Base-by-base conservation (phyloP, 2,888 invertebrate species). In the Taphrorychus bicolor region DNA sequence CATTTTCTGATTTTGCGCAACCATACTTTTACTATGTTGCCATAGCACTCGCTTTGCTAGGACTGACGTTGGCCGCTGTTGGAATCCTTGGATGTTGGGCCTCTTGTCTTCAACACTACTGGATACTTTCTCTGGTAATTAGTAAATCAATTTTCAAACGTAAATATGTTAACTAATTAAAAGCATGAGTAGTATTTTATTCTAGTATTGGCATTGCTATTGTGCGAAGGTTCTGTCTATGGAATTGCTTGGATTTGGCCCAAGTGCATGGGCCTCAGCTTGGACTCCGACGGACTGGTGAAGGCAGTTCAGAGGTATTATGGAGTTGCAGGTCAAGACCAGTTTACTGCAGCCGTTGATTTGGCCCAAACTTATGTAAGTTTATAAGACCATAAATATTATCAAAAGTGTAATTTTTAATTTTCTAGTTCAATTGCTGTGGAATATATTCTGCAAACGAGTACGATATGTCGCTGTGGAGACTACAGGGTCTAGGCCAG, bases 11-110 rank as follows among this genome's bases (percentile, higher is more conserved):
- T n/a, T 81, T 91, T 64, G 86, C 87, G 0, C 89, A 93, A 75
- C 91, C 93, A 0, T 85, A 93, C 11, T 88, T 93, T 75, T 91
- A 92, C 78, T 93, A 93, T 77, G 84, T 91, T 5, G 89, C 92
- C 0, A 84, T 93, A 54, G 89, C 88, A 1, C 80, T 91, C 56
- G 85, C 91, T n/a, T 84, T 86, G 0, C 84, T 90, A 0, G 93
- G 93, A 0, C 84, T 93, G 59, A 80, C 88, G 32, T 86, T 91
- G 57, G 87, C 91, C 59, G 84, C 89, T 4, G 86, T 89, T 0
- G 89, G 91, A 2, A 87, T 93, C 51, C 81, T 93, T 17, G 93
- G 93, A 53, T 93, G 91, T 80, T 93, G 93, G 92, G 92, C 92
- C 0, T 89, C 91, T 0, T 92, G 91, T 76, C 84, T 91, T 74